A percentile compares a stretch with the other conserved stretches of the same genome.
These are phyloP conservation scores for Gerris lacustris DNA, from an alignment of 2,888 invertebrate species.

Conservation along the genomic window DNA sequence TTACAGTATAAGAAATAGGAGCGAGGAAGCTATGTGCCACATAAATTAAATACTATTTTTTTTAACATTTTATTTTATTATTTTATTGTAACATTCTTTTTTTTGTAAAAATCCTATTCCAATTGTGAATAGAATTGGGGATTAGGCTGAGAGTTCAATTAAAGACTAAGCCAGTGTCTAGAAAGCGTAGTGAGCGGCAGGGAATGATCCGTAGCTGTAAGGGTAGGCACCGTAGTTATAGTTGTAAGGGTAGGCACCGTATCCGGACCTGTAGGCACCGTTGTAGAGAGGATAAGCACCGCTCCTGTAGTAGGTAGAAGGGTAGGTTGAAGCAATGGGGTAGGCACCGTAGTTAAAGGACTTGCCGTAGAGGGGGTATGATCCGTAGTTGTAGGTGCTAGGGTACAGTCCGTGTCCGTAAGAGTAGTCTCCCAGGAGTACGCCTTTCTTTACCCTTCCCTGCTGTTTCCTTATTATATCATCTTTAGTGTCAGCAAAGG, in stretches of 20 bases:
- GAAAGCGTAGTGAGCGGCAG: neutral
- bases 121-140: too few relatives aligned
- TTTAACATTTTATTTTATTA: too few relatives aligned
- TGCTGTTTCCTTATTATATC: too few relatives aligned
- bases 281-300: neutral
- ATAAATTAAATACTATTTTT: too few relatives aligned
- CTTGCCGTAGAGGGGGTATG: neutral
- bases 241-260: neutral
- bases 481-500: neutral
- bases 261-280: neutral
- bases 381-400: neutral
- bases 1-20: too few relatives aligned
- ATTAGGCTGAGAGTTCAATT: neutral
- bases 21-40: too few relatives aligned
- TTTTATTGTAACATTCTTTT: too few relatives aligned
- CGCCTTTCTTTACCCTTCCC: neutral
- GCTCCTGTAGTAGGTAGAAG: neutral
- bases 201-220: constrained; percentile 1
- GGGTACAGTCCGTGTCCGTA: constrained; percentile 1
- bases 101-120: too few relatives aligned
- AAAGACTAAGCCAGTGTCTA: neutral
- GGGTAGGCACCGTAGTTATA: neutral
- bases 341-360: neutral
- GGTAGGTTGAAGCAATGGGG: neutral
- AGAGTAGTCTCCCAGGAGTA: neutral